These are phyloP conservation scores for Myotis davidii DNA, from an alignment of 2,113 vertebrate species.

Conservation along the genomic window DNA sequence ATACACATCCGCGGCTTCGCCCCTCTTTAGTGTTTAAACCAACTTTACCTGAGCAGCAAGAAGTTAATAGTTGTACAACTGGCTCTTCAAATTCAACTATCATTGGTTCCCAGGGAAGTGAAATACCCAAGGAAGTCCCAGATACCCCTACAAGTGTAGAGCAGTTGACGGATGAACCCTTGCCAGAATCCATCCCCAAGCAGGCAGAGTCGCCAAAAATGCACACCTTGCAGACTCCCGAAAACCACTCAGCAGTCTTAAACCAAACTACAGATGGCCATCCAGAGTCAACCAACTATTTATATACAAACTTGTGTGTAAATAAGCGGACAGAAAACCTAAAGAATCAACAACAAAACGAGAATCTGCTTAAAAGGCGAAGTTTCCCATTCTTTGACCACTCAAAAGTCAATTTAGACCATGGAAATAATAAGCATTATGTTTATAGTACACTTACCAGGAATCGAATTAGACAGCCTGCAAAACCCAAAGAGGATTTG, in stretches of 20 bases:
- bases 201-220: slow-evolving; percentile 80
- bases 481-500: slow-evolving; percentile 80
- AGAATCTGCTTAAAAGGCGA: slow-evolving; percentile 90
- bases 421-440: slow-evolving; percentile 82
- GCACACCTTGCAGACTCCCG: slow-evolving; percentile 82
- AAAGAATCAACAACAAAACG: slow-evolving; percentile 84
- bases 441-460: slow-evolving; percentile 88
- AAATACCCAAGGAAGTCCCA: slow-evolving; percentile 80
- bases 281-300: slow-evolving; percentile 78
- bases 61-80: slow-evolving; percentile 88
- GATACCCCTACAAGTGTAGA: slow-evolving; percentile 67
- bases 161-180: slow-evolving; percentile 42
- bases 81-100: slow-evolving; percentile 88
- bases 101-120: slow-evolving; percentile 85
- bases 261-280: slow-evolving; percentile 71
- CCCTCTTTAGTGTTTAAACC: slow-evolving; percentile 92
- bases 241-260: slow-evolving; percentile 74
- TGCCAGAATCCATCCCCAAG: slow-evolving; percentile 60
- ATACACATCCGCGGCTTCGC: slow-evolving; percentile 89
- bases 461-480: slow-evolving; percentile 82
- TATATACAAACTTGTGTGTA: slow-evolving; percentile 85
- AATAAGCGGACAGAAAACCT: slow-evolving; percentile 79
- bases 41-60: slow-evolving; percentile 91
- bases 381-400: slow-evolving; percentile 92
- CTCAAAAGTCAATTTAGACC: slow-evolving; percentile 86